phyloP scores from a whole-genome alignment of 2,888 invertebrate species.

The Protonemura montana region DNA sequence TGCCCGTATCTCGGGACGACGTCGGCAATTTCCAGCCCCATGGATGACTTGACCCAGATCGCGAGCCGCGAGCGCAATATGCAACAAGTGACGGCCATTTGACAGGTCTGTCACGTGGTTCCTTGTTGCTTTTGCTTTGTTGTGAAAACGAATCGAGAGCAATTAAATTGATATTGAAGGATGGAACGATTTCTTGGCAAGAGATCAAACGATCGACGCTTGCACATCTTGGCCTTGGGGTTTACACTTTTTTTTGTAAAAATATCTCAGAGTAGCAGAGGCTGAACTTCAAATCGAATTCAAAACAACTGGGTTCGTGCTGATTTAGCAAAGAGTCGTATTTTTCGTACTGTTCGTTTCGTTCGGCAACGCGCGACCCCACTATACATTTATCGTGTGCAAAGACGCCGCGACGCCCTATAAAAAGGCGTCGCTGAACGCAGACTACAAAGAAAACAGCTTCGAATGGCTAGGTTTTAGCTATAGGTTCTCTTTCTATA shows the following conservation, averaged over 20 bases:
- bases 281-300: background rate
- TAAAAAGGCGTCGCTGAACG: too few relatives aligned
- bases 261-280: background rate
- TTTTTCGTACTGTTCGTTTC: background rate
- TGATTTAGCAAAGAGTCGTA: background rate
- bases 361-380: background rate
- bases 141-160: background rate
- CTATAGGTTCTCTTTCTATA: background rate
- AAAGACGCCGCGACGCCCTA: background rate
- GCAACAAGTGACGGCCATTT: background rate
- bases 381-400: background rate
- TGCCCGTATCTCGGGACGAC: background rate
- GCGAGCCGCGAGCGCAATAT: background rate
- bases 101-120: background rate
- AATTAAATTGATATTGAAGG: background rate
- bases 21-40: background rate
- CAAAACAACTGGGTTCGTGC: background rate
- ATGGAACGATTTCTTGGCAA: background rate
- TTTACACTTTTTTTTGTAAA: background rate
- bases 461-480: background rate
- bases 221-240: background rate
- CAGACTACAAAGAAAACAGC: background rate
- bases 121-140: background rate
- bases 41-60: background rate
- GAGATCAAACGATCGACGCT: background rate